Percentiles rank a stretch among this genome's conserved stretches.
Evolutionary conservation across 2,888 invertebrate species (phyloP).

Genomic region (Phasia obesa): DNA sequence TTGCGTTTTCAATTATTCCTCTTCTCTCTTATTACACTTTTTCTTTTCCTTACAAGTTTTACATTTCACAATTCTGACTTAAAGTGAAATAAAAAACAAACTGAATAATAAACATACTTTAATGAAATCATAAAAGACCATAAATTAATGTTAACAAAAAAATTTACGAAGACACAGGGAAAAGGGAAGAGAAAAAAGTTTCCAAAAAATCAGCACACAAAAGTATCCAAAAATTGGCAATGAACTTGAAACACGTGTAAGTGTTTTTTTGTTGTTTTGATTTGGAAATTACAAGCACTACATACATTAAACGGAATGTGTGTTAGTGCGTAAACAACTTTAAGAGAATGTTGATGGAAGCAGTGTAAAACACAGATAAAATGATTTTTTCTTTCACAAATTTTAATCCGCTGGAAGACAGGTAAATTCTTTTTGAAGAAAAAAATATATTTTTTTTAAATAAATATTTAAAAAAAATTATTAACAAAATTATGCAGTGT

Average conservation of each 20-base stretch:
- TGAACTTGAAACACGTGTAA: constrained; percentile 79
- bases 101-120: constrained; percentile 8
- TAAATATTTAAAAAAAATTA: too few species aligned
- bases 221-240: constrained; percentile 76
- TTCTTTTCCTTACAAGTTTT: background rate
- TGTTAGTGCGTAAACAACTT: constrained; percentile 6
- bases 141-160: constrained; percentile 39
- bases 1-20: background rate
- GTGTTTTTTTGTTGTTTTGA: constrained; percentile 29
- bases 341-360: background rate
- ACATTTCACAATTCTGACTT: background rate
- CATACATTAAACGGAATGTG: background rate
- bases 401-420: background rate
- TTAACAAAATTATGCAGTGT: background rate
- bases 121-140: constrained; percentile 36
- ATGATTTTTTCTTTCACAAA: background rate
- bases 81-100: constrained; percentile 6
- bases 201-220: constrained; percentile 29
- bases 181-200: constrained; percentile 18
- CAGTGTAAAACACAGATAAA: background rate
- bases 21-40: constrained; percentile 4
- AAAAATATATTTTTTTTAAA: too few species aligned
- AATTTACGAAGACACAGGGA: constrained; percentile 28
- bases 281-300: constrained; percentile 30
- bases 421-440: too few species aligned